Conservation (phyloP, 2,888 invertebrate genomes). For the Lasioglossum leucozonium region DNA sequence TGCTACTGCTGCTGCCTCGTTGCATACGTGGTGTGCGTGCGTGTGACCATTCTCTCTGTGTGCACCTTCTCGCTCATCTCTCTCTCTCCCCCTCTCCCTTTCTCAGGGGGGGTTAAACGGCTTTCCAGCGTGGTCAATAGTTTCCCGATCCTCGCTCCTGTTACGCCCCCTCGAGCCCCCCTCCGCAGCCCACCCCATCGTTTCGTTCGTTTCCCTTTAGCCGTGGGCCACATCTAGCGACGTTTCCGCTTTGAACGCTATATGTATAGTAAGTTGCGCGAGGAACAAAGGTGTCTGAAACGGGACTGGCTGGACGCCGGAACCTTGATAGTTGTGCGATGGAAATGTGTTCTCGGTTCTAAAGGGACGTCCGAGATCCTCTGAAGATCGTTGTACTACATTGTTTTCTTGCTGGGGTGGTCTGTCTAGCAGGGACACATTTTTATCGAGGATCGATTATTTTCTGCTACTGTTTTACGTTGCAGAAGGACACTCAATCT, state of each 20-base stretch:
- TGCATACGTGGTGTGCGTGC: conserved; percentile 56
- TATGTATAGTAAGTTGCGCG: conserved; percentile 69
- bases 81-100: not conserved
- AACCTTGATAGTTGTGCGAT: not conserved
- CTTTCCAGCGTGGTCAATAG: conserved; percentile 81
- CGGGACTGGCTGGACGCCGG: not conserved
- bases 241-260: conserved; percentile 58
- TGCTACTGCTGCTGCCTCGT: conserved; percentile 21
- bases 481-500: no score
- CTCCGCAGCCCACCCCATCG: conserved; percentile 42
- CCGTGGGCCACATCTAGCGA: conserved; percentile 61
- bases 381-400: not conserved
- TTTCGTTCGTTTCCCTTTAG: conserved; percentile 56
- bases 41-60: conserved; percentile 31
- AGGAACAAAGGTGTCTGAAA: conserved; percentile 26
- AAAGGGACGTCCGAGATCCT: not conserved
- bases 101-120: conserved; percentile 76
- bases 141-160: conserved; percentile 77
- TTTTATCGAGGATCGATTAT: not conserved
- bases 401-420: not conserved
- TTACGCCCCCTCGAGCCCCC: not conserved
- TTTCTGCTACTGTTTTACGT: not conserved
- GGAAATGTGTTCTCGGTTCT: not conserved
- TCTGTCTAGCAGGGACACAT: not conserved
- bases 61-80: conserved; percentile 13